phyloP scores from a whole-genome alignment of 2,888 invertebrate genomes.

The Cheilosia variabilis region DNA sequence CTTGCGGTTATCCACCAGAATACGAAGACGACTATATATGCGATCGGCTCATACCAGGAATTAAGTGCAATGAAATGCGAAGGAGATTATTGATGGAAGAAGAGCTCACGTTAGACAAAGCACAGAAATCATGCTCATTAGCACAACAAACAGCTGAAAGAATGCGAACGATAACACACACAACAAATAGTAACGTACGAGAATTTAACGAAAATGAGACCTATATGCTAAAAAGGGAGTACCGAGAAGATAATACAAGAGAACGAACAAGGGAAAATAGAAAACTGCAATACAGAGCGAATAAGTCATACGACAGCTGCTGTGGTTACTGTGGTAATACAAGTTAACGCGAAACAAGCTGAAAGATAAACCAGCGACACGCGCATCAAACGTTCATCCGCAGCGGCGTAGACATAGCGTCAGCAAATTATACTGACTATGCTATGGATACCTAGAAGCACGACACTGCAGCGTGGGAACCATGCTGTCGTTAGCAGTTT shows the following conservation, averaged over 20 bases:
- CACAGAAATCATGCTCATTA: too few species aligned
- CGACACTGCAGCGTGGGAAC: too few species aligned
- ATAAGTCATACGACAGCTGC: slow-evolving; percentile 19
- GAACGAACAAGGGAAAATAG: background rate
- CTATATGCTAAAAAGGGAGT: background rate
- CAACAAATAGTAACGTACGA: slow-evolving; percentile 1
- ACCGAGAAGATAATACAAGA: background rate
- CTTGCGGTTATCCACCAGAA: slow-evolving; percentile 11
- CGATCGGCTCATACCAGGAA: slow-evolving; percentile 31
- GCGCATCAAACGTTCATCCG: too few species aligned
- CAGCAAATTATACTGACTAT: too few species aligned
- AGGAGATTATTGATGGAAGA: slow-evolving; percentile 17
- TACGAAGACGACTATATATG: slow-evolving; percentile 27
- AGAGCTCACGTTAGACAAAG: background rate
- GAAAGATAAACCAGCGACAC: too few species aligned
- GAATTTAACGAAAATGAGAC: background rate
- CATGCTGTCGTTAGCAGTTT: too few species aligned
- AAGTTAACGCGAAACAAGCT: too few species aligned
- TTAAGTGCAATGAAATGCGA: slow-evolving; percentile 20
- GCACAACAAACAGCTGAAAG: slow-evolving; percentile 20
- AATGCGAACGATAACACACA: slow-evolving; percentile 19
- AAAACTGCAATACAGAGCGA: slow-evolving; percentile 11
- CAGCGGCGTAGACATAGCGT: too few species aligned
- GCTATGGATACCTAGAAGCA: too few species aligned
- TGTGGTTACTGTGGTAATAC: slow-evolving; percentile 28